Conservation (phyloP, 23 tunicate species). For the Ascidia mentula region DNA sequence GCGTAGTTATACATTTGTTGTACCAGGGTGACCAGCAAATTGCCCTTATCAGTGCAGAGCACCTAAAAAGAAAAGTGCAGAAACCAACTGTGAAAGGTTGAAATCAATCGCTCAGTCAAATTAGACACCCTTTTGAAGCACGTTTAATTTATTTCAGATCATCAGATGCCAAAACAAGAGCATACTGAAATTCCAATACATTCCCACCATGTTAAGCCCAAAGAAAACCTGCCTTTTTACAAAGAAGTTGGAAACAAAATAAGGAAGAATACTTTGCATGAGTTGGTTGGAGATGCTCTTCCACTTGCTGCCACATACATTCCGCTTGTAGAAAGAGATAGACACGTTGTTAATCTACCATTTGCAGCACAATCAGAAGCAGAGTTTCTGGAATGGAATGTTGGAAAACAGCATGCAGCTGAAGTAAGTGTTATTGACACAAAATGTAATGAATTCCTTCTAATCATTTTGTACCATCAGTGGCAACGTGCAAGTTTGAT, state of each 20-base stretch:
- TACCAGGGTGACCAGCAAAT: conserved; percentile 52
- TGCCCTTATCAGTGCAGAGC: conserved; percentile 48
- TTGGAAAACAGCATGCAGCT: conserved; percentile 83
- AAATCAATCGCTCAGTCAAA: too few relatives aligned
- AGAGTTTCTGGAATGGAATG: conserved; percentile 72
- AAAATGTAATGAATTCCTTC: neutral
- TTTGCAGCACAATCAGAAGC: conserved; percentile 74
- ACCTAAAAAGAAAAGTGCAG: conserved; percentile 14
- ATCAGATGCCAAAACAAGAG: too few relatives aligned
- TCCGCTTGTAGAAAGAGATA: conserved; percentile 41
- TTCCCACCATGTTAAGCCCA: too few relatives aligned
- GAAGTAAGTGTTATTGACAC: conserved; percentile 31
- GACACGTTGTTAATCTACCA: conserved; percentile 38
- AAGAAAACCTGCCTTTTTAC: conserved; percentile 23
- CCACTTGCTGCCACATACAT: conserved; percentile 44
- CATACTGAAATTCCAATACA: too few relatives aligned
- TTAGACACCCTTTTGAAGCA: too few relatives aligned
- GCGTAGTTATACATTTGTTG: neutral
- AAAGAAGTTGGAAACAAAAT: conserved; percentile 18
- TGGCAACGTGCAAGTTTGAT: conserved; percentile 59
- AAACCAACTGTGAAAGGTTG: neutral
- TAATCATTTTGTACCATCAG: conserved; percentile 13
- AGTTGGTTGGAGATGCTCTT: conserved; percentile 37
- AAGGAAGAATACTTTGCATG: neutral
- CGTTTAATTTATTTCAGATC: too few relatives aligned